Evolutionary conservation across 2,113 vertebrate species (phyloP).

Genomic region (Bujurquina vittata): DNA sequence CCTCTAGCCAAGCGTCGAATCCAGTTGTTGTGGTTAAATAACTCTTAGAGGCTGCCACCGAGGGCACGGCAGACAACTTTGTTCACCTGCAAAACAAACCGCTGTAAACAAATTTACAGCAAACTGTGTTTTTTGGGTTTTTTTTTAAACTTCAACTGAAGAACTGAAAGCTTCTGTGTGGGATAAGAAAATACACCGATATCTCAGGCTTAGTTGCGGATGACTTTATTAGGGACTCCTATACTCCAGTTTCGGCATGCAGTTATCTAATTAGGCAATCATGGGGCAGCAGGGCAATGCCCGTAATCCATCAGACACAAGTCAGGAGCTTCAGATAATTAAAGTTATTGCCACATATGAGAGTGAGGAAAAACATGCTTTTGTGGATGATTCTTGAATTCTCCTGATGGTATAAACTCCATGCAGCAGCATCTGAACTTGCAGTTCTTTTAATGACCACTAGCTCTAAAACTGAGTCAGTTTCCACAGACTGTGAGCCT

Average conservation of each 20-base stretch:
- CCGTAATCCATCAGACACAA: not conserved
- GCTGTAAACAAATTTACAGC: not conserved
- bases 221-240: not conserved
- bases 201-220: not conserved
- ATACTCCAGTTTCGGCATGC: not conserved
- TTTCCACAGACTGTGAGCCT: not conserved
- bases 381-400: not conserved
- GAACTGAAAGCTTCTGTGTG: not conserved
- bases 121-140: not conserved
- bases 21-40: conserved; percentile 67
- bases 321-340: not conserved
- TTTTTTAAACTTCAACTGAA: not conserved
- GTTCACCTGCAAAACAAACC: conserved; percentile 58
- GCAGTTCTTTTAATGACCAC: not conserved
- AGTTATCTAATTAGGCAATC: not conserved
- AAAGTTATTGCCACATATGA: not conserved
- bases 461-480: not conserved
- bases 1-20: conserved; percentile 38
- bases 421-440: not conserved
- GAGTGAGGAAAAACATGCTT: not conserved
- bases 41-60: conserved; percentile 38
- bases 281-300: not conserved
- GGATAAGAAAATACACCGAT: not conserved
- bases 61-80: conserved; percentile 51
- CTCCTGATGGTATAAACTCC: not conserved